Conservation (phyloP, 2,797 vertebrate species). For the Oryzias dopingdopingensis region DNA sequence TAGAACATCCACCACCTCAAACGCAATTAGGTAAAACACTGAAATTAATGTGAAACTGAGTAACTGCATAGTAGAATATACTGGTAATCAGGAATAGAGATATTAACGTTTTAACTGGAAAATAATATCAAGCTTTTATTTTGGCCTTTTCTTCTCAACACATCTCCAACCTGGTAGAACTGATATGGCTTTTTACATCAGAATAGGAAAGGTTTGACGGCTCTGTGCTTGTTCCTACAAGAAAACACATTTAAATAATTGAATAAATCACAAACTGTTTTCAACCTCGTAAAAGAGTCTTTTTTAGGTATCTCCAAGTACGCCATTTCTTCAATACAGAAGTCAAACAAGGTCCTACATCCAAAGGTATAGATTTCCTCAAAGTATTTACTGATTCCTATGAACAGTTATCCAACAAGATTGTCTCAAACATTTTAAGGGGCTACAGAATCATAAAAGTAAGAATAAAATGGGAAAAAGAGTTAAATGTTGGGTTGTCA, state of each 20-base stretch:
- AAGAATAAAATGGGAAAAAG: background rate
- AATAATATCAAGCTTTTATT: background rate
- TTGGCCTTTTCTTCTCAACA: background rate
- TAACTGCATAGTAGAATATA: background rate
- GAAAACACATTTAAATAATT: slow-evolving; percentile 2
- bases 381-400: background rate
- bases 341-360: background rate
- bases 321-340: background rate
- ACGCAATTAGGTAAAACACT: too few species aligned
- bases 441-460: slow-evolving; percentile 2
- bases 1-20: background rate
- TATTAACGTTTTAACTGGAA: background rate
- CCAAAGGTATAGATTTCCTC: background rate
- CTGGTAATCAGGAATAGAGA: background rate
- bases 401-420: background rate
- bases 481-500: background rate
- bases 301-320: slow-evolving; percentile 3
- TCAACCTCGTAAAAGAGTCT: background rate
- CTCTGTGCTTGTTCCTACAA: background rate
- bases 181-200: background rate
- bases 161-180: background rate
- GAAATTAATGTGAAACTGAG: background rate
- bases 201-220: background rate
- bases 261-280: background rate
- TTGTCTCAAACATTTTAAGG: background rate